Percentiles rank a stretch among this genome's conserved stretches.
phyloP scores from a whole-genome alignment of 2,113 vertebrate species.

The Labeo rohita region DNA sequence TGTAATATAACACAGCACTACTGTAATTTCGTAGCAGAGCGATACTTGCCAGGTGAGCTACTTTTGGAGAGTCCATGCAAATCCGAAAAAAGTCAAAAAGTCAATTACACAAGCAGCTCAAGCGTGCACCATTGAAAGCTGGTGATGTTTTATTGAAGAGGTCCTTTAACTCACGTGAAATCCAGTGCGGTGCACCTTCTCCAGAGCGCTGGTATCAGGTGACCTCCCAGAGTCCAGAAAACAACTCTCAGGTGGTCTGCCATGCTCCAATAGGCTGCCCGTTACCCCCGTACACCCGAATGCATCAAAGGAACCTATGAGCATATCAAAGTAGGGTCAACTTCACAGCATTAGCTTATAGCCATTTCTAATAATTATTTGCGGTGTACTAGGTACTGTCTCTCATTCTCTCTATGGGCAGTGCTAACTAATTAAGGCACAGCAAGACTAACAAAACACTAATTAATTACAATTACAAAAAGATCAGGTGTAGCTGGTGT shows the following conservation, averaged over 20 bases:
- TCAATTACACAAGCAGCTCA: slow-evolving; percentile 82
- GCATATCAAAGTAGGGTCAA: slow-evolving; percentile 62
- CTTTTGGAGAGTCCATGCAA: slow-evolving; percentile 81
- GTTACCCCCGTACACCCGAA: slow-evolving; percentile 67
- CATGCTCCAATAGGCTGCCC: slow-evolving; percentile 77
- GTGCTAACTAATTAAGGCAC: slow-evolving; percentile 64
- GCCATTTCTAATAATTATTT: slow-evolving; percentile 39
- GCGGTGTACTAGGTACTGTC: slow-evolving; percentile 12
- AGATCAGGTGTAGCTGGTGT: slow-evolving; percentile 53
- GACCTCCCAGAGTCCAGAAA: slow-evolving; percentile 79
- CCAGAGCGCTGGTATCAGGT: slow-evolving; percentile 76
- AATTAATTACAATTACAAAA: slow-evolving; percentile 59
- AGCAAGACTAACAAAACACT: slow-evolving; percentile 63
- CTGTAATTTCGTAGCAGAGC: slow-evolving; percentile 45
- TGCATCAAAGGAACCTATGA: slow-evolving; percentile 62
- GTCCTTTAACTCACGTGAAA: slow-evolving; percentile 79
- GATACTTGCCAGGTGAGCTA: slow-evolving; percentile 75
- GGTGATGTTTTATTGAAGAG: slow-evolving; percentile 84
- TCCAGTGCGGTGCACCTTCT: slow-evolving; percentile 73
- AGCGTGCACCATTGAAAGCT: slow-evolving; percentile 81
- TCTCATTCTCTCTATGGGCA: slow-evolving; percentile 46
- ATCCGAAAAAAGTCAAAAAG: slow-evolving; percentile 78
- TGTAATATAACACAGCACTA: slow-evolving; percentile 51
- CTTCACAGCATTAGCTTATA: slow-evolving; percentile 47
- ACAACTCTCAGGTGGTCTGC: slow-evolving; percentile 83